A percentile compares a stretch with the other conserved stretches of the same genome.
Evolutionary conservation across 2,797 vertebrate genomes (phyloP).

Genomic region (Artibeus lituratus): DNA sequence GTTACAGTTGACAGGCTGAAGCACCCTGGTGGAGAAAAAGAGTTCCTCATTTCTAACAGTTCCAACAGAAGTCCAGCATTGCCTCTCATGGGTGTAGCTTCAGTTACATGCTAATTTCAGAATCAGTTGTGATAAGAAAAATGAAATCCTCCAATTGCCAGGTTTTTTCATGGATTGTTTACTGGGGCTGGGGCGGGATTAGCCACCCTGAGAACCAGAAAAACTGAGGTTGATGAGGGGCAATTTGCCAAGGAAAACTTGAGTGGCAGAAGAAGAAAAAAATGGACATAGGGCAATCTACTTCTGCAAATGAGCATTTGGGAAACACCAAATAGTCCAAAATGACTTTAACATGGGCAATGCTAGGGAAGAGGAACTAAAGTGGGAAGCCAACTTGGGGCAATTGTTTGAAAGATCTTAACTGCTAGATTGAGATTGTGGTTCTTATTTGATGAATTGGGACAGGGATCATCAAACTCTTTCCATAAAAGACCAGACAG

Average conservation of each 20-base stretch:
- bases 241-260: background rate
- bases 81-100: background rate
- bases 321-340: background rate
- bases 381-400: background rate
- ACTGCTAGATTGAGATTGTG: background rate
- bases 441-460: background rate
- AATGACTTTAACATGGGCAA: background rate
- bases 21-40: background rate
- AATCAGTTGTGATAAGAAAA: background rate
- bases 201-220: background rate
- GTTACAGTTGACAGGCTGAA: background rate
- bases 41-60: background rate
- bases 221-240: background rate
- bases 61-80: background rate
- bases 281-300: background rate
- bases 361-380: background rate
- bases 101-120: background rate
- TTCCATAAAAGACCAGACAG: background rate
- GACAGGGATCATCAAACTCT: background rate
- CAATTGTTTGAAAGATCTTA: conserved; percentile 11
- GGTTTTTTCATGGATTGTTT: background rate
- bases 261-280: background rate
- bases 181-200: background rate
- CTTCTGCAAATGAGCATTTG: background rate
- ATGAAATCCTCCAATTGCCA: background rate